Evolutionary conservation across 2,888 invertebrate genomes (phyloP), one percentile per base, ranked within the genome.

Genomic region (Lithodes maja): DNA sequence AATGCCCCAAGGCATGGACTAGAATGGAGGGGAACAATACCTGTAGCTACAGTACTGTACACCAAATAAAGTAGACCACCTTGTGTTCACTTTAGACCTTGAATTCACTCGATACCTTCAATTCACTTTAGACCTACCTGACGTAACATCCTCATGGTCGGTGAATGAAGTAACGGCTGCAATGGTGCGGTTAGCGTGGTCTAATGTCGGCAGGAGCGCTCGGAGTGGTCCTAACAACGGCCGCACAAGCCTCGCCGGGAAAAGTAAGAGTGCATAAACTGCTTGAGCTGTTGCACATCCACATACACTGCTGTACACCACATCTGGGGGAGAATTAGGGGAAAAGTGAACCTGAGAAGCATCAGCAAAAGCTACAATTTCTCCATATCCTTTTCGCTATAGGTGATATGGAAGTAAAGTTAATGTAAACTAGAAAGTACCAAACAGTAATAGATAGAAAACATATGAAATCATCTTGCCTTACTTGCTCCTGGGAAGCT

Each of bases 271-370:
- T 0, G 95, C 94, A 92, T 95, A 95, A 7, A 95, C 92, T 50
- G 95, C 93, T 93, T 95, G 95, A 53, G 95, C 94, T 91, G 95
- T 92, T 94, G 95, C 95, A 5, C 95, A 94, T 0, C 95, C 95
- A 3, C 95, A 94, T 9, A 95, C 94, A 0, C 95, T 95, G 90
- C 94, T 94, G 92, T 94, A 94, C 88, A 95, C 92, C 3, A 95
- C 94, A 92, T 93, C 94, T 94, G 93, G 5, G 52, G 69, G 9
- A 33, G 33, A 74, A 74, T n/a, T 74, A 53, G 50, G 53, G 53
- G 17, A 12, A 5, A 61, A 61, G 12, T 61, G 12, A 61, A 61
- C 12, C 7, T 61, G 7, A 61, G 5, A 5, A 61, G 5, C 61
- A 61, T 61, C 61, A 61, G 5, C 61, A 61, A 33, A 33, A 33